Conservation (phyloP, 2,888 invertebrate genomes). For the Stramonita haemastoma region DNA sequence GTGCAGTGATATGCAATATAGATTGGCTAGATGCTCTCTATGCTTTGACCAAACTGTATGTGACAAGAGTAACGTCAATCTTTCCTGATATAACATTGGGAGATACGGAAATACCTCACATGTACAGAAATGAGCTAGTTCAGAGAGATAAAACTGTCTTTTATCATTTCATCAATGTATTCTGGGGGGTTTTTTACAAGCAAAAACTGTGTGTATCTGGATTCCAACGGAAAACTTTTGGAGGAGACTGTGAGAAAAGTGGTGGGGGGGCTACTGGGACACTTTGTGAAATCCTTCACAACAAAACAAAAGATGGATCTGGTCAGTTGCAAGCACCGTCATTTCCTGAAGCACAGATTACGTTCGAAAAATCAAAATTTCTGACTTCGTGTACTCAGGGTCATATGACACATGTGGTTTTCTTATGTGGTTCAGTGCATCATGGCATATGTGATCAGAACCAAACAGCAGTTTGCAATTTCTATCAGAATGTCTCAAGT, state of each 20-base stretch:
- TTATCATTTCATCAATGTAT: background rate
- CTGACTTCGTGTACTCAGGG: background rate
- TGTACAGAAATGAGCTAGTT: background rate
- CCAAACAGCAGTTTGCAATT: background rate
- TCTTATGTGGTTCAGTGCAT: background rate
- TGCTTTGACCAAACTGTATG: background rate
- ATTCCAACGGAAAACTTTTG: background rate
- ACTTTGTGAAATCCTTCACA: background rate
- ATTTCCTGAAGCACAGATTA: background rate
- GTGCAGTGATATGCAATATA: background rate
- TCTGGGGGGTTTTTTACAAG: background rate
- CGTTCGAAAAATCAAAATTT: no score
- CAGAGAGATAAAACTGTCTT: background rate
- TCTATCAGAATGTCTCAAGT: background rate
- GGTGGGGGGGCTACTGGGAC: background rate
- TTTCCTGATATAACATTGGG: background rate
- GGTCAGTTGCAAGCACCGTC: background rate
- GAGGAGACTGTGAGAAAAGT: background rate
- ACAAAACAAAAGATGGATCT: background rate
- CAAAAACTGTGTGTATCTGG: background rate
- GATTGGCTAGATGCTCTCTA: background rate
- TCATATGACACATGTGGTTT: background rate
- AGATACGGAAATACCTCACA: background rate
- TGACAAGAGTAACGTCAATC: background rate
- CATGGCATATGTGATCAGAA: background rate